These are phyloP conservation scores for Percina caprodes DNA, from an alignment of 2,113 vertebrate genomes.

Conservation along the genomic window DNA sequence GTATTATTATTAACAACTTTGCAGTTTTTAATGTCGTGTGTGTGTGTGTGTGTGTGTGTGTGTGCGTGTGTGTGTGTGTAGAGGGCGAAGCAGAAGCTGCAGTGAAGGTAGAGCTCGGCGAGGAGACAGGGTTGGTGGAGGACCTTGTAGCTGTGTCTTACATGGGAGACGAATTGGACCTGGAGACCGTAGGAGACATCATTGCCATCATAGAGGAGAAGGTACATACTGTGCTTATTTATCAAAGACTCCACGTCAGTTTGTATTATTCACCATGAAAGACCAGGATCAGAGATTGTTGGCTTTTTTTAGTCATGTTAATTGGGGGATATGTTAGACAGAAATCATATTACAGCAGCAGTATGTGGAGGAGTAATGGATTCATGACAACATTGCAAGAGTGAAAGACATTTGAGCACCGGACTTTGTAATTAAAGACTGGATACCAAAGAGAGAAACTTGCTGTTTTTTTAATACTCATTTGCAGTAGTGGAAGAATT, in stretches of 20 bases:
- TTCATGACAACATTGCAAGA: not conserved
- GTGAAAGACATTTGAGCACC: not conserved
- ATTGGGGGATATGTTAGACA: not conserved
- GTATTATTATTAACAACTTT: not conserved
- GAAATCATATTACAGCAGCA: not conserved
- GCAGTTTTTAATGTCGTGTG: not conserved
- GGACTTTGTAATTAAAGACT: not conserved
- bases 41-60: slow-evolving; percentile 30
- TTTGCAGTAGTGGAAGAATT: no score
- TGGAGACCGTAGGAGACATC: slow-evolving; percentile 96
- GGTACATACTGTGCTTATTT: slow-evolving; percentile 77
- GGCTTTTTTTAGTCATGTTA: not conserved
- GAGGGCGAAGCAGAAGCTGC: slow-evolving; percentile 70
- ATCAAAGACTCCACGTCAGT: not conserved
- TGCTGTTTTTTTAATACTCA: not conserved
- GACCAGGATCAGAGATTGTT: not conserved
- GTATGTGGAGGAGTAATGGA: not conserved
- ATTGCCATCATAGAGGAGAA: slow-evolving; percentile 99
- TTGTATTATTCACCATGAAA: not conserved
- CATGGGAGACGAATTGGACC: slow-evolving; percentile 95
- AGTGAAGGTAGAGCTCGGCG: slow-evolving; percentile 86
- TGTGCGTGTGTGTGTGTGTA: slow-evolving; percentile 38
- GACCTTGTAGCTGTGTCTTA: slow-evolving; percentile 96
- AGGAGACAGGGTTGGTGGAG: slow-evolving; percentile 90
- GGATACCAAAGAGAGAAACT: not conserved